Base-by-base conservation (phyloP, 2,113 vertebrate species). In the Mobula hypostoma region DNA sequence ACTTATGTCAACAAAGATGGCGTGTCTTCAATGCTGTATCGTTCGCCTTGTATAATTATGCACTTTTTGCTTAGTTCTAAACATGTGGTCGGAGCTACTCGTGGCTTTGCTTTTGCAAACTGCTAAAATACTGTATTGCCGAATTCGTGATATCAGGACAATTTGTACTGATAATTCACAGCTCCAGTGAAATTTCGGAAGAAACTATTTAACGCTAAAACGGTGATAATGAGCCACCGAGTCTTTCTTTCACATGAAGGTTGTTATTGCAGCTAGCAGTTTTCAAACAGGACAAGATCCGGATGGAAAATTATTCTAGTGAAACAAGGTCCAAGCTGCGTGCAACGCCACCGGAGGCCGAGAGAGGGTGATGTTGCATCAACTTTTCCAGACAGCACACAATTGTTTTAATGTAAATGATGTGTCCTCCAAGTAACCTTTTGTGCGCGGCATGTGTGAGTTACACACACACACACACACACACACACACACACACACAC, bases 341-440 rank as follows among this genome's bases (percentile, higher is more conserved):
- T 48, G 40, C 9, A 93, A 93, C n/a, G 66, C 27, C 68, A 48
- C 9, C 17, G 19, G 6, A 7, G 2, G 5, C 70, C 91, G 11
- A 93, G 15, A 93, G 91, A 36, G 32, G 70, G 91, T 70, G 40
- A 4, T 93, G 24, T 72, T 74, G 40, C 40, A 74, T 61, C 91
- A 76, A 72, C 90, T 19, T 74, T 90, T 90, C 61, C 85, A 90
- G 66, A 90, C 11, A 5, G n/a, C 85, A 68, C 29, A 63, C 0
- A 61, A 4, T 32, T 68, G 85, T 61, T 90, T 90, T 56, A 27
- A 93, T 74, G 40, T 74, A 27, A 32, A 74, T 24, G 91, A 19
- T 21, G 32, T 56, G 91, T 72, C 68, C 68, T 29, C 70, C 91
- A 93, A 74, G 7, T 74, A 93, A 93, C 90, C 90, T 72, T 72